A percentile compares a stretch with the other conserved stretches of the same genome.
These are phyloP conservation scores for Apoda limacodes DNA, from an alignment of 2,888 invertebrate species.

Conservation along the genomic window DNA sequence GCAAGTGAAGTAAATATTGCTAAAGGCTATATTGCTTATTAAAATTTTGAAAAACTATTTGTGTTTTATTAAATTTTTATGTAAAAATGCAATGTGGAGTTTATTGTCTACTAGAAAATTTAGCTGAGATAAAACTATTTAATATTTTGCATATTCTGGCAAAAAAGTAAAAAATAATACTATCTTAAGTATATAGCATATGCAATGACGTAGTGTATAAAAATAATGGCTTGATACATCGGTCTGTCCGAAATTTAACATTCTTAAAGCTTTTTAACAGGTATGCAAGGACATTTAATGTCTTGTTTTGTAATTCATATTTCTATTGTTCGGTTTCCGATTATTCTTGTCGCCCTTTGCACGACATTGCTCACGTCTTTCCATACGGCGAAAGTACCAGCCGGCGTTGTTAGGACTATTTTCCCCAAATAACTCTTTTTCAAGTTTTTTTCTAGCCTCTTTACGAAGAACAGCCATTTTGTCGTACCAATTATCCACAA, in stretches of 20 bases:
- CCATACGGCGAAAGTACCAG: conserved; percentile 63
- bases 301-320: conserved; percentile 51
- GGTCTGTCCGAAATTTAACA: too few species aligned
- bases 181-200: too few species aligned
- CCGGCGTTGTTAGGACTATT: conserved; percentile 41
- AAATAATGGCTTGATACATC: too few species aligned
- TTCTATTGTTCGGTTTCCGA: conserved; percentile 39
- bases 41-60: too few species aligned
- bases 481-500: conserved; percentile 38
- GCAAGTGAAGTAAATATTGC: too few species aligned
- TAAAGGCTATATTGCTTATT: too few species aligned
- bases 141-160: conserved; percentile 31
- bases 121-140: too few species aligned
- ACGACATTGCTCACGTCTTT: conserved; percentile 54
- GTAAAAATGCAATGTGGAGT: too few species aligned
- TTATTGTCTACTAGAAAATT: too few species aligned
- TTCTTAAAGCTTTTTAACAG: too few species aligned
- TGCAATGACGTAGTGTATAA: too few species aligned
- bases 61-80: too few species aligned
- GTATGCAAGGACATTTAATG: conserved; percentile 32
- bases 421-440: conserved; percentile 44
- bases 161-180: conserved; percentile 22
- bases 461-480: conserved; percentile 41
- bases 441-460: conserved; percentile 46
- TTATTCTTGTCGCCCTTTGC: conserved; percentile 46